Percentiles rank a stretch among this genome's conserved stretches.
phyloP scores from a whole-genome alignment of 2,113 vertebrate genomes.

The Odocoileus virginianus region DNA sequence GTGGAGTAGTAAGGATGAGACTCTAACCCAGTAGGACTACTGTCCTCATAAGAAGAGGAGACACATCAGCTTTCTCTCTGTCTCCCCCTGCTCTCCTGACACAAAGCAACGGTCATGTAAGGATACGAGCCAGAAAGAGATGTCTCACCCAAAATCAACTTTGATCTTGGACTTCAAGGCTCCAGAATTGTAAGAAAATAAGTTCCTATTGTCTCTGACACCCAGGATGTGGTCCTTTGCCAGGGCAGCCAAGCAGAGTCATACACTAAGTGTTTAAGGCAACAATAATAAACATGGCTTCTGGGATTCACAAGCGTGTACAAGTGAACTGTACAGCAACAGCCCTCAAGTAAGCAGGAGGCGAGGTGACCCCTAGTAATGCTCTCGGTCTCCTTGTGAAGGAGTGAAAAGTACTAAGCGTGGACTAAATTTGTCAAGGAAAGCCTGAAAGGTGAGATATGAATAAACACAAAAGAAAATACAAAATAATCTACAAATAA shows the following conservation, averaged over 20 bases:
- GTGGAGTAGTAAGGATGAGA: not conserved
- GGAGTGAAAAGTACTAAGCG: not conserved
- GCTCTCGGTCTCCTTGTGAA: not conserved
- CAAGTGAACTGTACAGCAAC: fast-evolving
- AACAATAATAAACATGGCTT: fast-evolving
- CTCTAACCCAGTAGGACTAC: not conserved
- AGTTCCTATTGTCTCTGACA: not conserved
- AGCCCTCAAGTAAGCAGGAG: too few species aligned
- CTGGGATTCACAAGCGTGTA: not conserved
- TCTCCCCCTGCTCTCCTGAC: not conserved
- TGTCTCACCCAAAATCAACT: not conserved
- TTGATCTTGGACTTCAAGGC: not conserved
- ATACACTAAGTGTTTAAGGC: not conserved
- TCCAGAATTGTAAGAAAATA: not conserved
- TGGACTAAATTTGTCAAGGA: not conserved
- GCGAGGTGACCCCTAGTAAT: not conserved
- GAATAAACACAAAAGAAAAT: not conserved
- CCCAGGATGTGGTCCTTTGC: not conserved
- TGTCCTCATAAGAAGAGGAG: not conserved
- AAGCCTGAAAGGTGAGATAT: not conserved
- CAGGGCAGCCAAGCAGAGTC: not conserved
- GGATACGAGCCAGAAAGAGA: not conserved
- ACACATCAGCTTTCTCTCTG: not conserved
- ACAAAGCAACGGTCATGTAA: not conserved
- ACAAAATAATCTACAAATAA: not conserved